Evolutionary conservation across 1,140 invertebrate genomes (phyloP).

Genomic region (Hylyphantes graminicola): DNA sequence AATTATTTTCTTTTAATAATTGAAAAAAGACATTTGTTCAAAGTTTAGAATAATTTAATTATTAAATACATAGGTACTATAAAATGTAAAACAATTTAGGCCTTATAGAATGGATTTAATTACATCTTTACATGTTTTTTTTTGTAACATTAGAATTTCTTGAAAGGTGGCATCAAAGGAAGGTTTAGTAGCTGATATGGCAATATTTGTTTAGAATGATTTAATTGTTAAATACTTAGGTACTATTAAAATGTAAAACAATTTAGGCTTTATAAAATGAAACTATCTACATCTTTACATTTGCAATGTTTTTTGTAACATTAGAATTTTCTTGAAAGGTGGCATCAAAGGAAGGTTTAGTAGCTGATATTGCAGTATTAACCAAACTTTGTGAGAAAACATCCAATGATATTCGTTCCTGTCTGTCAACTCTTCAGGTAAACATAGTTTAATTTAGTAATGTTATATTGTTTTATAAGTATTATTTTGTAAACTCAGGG

Average conservation of each 20-base stretch:
- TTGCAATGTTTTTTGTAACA: neutral
- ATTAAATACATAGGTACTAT: neutral
- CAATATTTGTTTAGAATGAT: slow-evolving; percentile 72
- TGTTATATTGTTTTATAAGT: too few relatives aligned
- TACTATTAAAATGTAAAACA: too few relatives aligned
- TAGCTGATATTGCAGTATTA: slow-evolving; percentile 78
- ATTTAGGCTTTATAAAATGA: too few relatives aligned
- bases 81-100: too few relatives aligned
- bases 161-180: slow-evolving; percentile 76
- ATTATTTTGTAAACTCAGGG: too few relatives aligned
- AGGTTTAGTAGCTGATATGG: slow-evolving; percentile 78
- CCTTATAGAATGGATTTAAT: too few relatives aligned
- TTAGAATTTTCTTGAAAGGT: slow-evolving; percentile 70
- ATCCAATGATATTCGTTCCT: slow-evolving; percentile 87
- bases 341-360: slow-evolving; percentile 76
- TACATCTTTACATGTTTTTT: neutral
- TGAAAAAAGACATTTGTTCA: neutral
- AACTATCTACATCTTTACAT: neutral
- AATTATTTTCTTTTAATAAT: neutral
- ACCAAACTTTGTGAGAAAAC: slow-evolving; percentile 82
- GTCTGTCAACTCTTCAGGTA: slow-evolving; percentile 83
- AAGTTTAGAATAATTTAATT: neutral
- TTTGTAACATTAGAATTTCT: neutral
- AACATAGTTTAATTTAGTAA: neutral
- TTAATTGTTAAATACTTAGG: neutral